Percentiles rank a stretch among this genome's conserved stretches.
These are phyloP conservation scores for Cichladusa arquata DNA, from an alignment of 2,113 vertebrate species.

Conservation along the genomic window DNA sequence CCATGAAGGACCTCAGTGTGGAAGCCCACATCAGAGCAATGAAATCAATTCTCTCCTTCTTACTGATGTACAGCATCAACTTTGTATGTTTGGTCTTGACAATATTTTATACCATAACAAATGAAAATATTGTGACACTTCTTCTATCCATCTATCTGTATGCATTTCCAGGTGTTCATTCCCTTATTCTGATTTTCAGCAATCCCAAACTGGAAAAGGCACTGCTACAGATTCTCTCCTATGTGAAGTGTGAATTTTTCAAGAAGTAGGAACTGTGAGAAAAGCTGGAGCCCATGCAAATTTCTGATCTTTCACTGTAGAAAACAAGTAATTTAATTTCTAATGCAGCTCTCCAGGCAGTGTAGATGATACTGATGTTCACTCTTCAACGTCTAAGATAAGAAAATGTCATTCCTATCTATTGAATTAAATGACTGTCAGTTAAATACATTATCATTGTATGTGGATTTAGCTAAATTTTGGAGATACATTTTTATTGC, in stretches of 20 bases:
- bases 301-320: not conserved
- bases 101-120: too few relatives aligned
- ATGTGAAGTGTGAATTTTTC: not conserved
- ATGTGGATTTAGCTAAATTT: not conserved
- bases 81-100: not conserved
- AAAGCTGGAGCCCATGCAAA: not conserved
- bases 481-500: not conserved
- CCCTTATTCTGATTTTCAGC: not conserved
- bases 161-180: not conserved
- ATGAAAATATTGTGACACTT: not conserved
- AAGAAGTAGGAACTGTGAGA: not conserved
- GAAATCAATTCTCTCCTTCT: not conserved
- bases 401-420: not conserved
- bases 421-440: not conserved
- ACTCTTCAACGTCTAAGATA: not conserved
- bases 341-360: not conserved
- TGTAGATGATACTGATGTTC: not conserved
- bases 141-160: not conserved
- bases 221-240: not conserved
- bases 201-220: not conserved
- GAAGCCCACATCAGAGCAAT: slow-evolving; percentile 17
- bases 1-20: not conserved
- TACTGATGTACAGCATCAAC: not conserved
- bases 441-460: not conserved
- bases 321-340: not conserved